phyloP scores from a whole-genome alignment of 2,113 vertebrate species.

The Zeus faber region DNA sequence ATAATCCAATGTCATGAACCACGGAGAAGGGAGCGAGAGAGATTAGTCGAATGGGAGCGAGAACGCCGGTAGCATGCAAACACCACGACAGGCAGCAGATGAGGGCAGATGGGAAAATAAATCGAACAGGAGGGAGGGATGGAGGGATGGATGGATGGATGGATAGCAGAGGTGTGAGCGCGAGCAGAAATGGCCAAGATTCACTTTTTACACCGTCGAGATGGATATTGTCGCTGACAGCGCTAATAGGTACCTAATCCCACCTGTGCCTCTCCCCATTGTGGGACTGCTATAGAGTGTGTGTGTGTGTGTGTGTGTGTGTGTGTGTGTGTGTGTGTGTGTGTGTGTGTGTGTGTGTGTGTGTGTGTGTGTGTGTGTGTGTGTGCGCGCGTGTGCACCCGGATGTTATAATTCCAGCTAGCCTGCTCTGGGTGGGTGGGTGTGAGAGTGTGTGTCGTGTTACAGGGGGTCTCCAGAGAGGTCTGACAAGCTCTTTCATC shows the following conservation, averaged over 20 bases:
- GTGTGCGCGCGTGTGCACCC: conserved; percentile 1
- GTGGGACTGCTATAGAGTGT: too few species aligned
- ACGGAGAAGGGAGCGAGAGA: too few species aligned
- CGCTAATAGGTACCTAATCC: conserved; percentile 47
- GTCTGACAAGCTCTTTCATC: conserved; percentile 66
- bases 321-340: conserved; percentile 5
- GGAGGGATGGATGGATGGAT: not conserved
- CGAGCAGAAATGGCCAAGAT: conserved; percentile 47
- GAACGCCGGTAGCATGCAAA: too few species aligned
- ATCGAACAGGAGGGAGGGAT: too few species aligned
- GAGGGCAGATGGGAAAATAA: not conserved
- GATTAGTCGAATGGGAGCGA: too few species aligned
- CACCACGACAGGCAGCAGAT: not conserved
- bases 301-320: conserved; percentile 17
- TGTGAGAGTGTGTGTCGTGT: conserved; percentile 8
- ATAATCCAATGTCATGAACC: too few species aligned
- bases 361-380: conserved; percentile 13
- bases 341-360: conserved; percentile 14
- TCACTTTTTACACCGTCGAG: conserved; percentile 48
- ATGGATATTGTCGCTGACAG: conserved; percentile 55
- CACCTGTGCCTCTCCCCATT: conserved; percentile 33
- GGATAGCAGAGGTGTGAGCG: conserved; percentile 24
- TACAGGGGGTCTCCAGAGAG: conserved; percentile 36
- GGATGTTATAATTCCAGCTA: not conserved
- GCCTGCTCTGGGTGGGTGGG: conserved; percentile 10